These are phyloP conservation scores for Phallusia fumigata DNA, from an alignment of 23 tunicate genomes.

Conservation along the genomic window DNA sequence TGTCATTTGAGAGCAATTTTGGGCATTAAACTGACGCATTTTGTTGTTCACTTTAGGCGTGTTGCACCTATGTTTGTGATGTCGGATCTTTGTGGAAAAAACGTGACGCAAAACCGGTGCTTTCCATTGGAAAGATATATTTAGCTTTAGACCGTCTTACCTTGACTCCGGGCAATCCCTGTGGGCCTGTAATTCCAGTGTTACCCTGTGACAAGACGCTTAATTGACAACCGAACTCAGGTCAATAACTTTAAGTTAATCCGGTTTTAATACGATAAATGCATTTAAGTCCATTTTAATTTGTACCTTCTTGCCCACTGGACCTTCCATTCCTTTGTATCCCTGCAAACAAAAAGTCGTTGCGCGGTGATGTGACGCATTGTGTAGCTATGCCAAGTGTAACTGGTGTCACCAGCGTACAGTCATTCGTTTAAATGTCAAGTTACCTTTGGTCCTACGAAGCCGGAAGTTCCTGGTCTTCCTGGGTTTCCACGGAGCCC, in stretches of 20 bases:
- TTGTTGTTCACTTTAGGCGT: not conserved
- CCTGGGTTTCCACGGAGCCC: not conserved
- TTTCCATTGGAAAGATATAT: not conserved
- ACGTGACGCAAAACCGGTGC: not conserved
- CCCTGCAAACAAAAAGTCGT: not conserved
- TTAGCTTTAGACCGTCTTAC: not conserved
- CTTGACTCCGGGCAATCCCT: conserved; percentile 9
- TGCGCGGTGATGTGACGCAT: not conserved
- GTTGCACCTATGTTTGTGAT: too few relatives aligned
- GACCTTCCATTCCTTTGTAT: not conserved
- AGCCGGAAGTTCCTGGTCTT: not conserved
- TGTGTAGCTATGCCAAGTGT: not conserved
- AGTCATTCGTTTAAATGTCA: not conserved
- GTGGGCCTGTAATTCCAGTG: conserved; percentile 6
- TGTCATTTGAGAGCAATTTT: too few relatives aligned
- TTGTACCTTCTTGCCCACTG: not conserved
- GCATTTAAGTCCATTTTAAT: not conserved
- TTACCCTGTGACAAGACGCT: not conserved
- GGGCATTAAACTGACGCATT: too few relatives aligned
- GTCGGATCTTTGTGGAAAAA: not conserved
- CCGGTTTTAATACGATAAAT: too few relatives aligned
- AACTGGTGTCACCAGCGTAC: not conserved
- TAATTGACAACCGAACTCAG: too few relatives aligned
- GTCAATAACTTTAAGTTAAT: too few relatives aligned
- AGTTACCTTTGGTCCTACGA: not conserved